Evolutionary conservation across 1,140 invertebrate species (phyloP).

Genomic region (Formica exsecta): DNA sequence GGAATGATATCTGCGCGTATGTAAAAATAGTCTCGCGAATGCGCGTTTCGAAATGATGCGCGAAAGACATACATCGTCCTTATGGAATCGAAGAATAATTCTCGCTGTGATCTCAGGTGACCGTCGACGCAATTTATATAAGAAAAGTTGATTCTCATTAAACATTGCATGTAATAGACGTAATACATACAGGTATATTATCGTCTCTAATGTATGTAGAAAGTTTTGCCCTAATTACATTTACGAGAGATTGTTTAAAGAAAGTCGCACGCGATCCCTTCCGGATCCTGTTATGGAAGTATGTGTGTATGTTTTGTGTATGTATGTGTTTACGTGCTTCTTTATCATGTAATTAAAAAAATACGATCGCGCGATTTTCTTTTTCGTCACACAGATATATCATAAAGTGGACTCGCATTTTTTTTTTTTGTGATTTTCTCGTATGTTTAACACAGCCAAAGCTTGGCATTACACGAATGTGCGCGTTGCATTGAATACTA

Average conservation of each 20-base stretch:
- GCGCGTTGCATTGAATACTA: constrained; percentile 18
- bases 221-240: constrained; percentile 42
- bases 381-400: constrained; percentile 2
- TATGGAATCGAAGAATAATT: neutral
- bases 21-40: neutral
- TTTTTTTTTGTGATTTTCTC: neutral
- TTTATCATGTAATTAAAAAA: neutral
- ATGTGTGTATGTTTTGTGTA: no score
- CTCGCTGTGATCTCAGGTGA: neutral
- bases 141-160: constrained; percentile 23
- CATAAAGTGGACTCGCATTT: constrained; percentile 21
- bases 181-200: constrained; percentile 11
- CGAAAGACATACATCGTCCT: neutral
- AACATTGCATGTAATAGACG: constrained; percentile 20
- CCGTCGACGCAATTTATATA: neutral
- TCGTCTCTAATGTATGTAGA: constrained; percentile 47
- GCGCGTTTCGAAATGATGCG: neutral
- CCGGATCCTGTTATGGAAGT: constrained; percentile 35
- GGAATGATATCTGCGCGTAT: neutral
- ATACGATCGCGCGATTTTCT: constrained; percentile 6
- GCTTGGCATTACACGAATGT: constrained; percentile 20
- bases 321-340: no score
- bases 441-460: constrained; percentile 42
- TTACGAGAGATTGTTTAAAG: constrained; percentile 51
- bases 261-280: constrained; percentile 41